phyloP scores from a whole-genome alignment of 2,888 invertebrate species.

The Melieria picta region DNA sequence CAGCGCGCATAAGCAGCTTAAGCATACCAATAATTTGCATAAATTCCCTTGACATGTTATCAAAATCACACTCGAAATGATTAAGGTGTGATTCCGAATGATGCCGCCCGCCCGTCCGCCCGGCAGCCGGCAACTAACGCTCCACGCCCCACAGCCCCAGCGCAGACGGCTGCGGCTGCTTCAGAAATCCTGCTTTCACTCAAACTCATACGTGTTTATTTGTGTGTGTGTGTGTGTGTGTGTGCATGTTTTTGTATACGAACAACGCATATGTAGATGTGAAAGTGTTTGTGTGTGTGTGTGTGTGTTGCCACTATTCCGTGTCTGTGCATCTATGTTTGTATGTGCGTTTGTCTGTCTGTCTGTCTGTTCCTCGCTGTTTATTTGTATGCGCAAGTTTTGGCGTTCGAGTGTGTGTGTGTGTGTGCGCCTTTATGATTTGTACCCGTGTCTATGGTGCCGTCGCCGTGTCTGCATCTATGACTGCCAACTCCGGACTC shows the following conservation, averaged over 20 bases:
- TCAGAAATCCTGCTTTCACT: background rate
- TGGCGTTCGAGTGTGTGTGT: background rate
- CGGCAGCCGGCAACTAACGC: background rate
- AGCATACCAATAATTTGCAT: constrained; percentile 58
- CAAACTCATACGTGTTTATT: background rate
- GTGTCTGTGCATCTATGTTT: background rate
- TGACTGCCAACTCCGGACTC: no score
- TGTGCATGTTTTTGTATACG: background rate
- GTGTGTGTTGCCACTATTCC: background rate
- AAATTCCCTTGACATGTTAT: constrained; percentile 63
- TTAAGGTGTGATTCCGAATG: constrained; percentile 52
- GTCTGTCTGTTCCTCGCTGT: background rate
- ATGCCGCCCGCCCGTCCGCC: constrained; percentile 4
- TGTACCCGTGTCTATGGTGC: no score
- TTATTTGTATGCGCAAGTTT: background rate
- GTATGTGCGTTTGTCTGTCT: background rate
- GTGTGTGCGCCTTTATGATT: no score
- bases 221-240: background rate
- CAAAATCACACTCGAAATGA: constrained; percentile 61
- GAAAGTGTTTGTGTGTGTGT: background rate
- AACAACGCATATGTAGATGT: background rate
- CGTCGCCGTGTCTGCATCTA: no score
- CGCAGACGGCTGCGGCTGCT: background rate
- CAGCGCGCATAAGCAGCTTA: constrained; percentile 13
- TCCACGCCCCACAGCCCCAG: background rate